A percentile compares a stretch with the other conserved stretches of the same genome.
These are phyloP conservation scores for Osmerus mordax DNA, from an alignment of 2,113 vertebrate genomes.

Conservation along the genomic window DNA sequence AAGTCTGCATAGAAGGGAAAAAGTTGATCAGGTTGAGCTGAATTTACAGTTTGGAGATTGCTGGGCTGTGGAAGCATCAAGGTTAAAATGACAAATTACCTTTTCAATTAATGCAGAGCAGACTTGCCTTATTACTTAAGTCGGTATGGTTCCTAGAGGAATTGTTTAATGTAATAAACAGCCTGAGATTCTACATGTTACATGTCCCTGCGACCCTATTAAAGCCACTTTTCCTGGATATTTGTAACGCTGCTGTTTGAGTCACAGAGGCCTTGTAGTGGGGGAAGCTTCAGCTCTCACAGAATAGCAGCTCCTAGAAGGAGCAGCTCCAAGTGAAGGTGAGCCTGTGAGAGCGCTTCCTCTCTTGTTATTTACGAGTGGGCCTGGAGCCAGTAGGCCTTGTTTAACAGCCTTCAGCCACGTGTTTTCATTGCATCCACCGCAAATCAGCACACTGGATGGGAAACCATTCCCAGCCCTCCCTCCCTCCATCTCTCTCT, in stretches of 20 bases:
- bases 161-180: too few relatives aligned
- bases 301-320: constrained; percentile 35
- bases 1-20: too few relatives aligned
- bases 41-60: too few relatives aligned
- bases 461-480: constrained; percentile 49
- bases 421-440: constrained; percentile 42
- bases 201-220: neutral
- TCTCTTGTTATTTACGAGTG: constrained; percentile 46
- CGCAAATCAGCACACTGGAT: constrained; percentile 40
- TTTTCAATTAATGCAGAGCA: too few relatives aligned
- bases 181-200: too few relatives aligned
- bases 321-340: constrained; percentile 36
- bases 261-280: constrained; percentile 17
- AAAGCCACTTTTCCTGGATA: constrained; percentile 13
- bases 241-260: constrained; percentile 27
- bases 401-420: constrained; percentile 49
- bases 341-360: constrained; percentile 38
- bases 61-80: too few relatives aligned
- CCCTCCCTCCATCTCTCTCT: constrained; percentile 4
- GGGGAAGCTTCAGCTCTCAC: constrained; percentile 20
- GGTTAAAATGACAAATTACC: too few relatives aligned
- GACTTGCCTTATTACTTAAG: too few relatives aligned
- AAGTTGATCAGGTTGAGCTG: too few relatives aligned
- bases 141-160: too few relatives aligned
- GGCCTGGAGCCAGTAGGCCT: constrained; percentile 45